Evolutionary conservation across 2,888 invertebrate genomes (phyloP).

Genomic region (Punctoribates punctum): DNA sequence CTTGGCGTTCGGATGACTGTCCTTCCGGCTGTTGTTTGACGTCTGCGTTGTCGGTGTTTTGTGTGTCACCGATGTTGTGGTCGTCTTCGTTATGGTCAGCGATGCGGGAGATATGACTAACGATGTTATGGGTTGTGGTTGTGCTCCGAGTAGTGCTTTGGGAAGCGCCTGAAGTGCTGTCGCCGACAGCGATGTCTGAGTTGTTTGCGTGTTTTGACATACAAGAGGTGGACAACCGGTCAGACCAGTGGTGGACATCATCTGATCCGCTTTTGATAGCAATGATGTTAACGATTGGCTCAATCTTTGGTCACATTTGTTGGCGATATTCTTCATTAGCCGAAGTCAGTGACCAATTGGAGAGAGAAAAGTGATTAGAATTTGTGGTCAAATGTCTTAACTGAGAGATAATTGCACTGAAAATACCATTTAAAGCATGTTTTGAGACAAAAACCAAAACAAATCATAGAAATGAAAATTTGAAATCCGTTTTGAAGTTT

Average conservation of each 20-base stretch:
- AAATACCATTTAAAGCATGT: constrained; percentile 5
- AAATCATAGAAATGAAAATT: not conserved
- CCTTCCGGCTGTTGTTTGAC: not conserved
- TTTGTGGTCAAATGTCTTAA: not conserved
- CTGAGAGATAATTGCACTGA: not conserved
- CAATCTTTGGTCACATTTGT: constrained; percentile 13
- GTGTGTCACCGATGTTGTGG: not conserved
- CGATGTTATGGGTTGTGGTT: no score
- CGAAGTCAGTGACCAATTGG: not conserved
- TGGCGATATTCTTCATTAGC: not conserved
- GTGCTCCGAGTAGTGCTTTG: not conserved
- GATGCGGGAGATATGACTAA: not conserved
- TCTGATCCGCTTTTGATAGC: not conserved
- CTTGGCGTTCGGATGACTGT: not conserved
- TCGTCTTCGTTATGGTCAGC: not conserved
- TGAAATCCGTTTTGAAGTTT: no score
- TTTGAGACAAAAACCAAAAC: not conserved
- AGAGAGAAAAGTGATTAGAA: no score
- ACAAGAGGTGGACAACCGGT: not conserved
- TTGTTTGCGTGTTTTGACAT: not conserved
- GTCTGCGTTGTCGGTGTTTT: not conserved
- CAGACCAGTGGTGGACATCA: not conserved
- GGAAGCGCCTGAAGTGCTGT: not conserved
- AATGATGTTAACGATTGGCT: not conserved
- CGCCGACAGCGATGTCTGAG: not conserved